Percentiles rank a stretch among this genome's conserved stretches.
Evolutionary conservation across 35 echinoderm and acorn worm genomes (phyloP).

Genomic region (Hemicentrotus pulcherrimus): DNA sequence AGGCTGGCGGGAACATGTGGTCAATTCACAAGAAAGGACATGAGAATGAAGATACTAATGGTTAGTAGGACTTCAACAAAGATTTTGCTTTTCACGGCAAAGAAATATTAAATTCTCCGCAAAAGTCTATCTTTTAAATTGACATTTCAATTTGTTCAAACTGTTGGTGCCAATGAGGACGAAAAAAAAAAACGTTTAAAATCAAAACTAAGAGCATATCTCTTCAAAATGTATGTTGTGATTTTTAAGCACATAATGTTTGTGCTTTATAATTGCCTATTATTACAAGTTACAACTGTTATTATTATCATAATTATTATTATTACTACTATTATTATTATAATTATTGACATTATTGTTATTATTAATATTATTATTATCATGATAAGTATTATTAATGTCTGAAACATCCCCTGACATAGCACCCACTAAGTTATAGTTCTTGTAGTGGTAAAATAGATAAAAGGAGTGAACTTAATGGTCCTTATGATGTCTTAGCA

Average conservation of each 20-base stretch:
- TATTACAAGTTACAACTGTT: not conserved
- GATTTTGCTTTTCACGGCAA: too few species aligned
- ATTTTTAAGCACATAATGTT: too few species aligned
- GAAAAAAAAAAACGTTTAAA: too few species aligned
- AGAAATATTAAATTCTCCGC: too few species aligned
- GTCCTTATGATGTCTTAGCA: too few species aligned
- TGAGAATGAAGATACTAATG: not conserved
- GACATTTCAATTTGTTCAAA: too few species aligned
- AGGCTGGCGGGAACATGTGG: slow-evolving; percentile 27
- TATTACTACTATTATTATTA: not conserved
- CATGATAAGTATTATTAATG: not conserved
- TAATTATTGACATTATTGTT: not conserved
- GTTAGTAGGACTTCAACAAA: not conserved
- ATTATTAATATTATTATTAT: not conserved
- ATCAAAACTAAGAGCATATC: too few species aligned
- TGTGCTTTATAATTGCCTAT: too few species aligned
- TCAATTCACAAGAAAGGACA: slow-evolving; percentile 17
- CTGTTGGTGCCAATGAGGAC: too few species aligned
- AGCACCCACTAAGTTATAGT: not conserved
- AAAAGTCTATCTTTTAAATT: too few species aligned
- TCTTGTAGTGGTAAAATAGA: not conserved
- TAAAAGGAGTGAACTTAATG: too few species aligned
- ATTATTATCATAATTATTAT: not conserved
- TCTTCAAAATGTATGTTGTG: too few species aligned
- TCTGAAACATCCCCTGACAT: not conserved